These are phyloP conservation scores for Heliocidaris erythrogramma DNA, from an alignment of 35 echinoderm and acorn worm genomes.

Conservation along the genomic window DNA sequence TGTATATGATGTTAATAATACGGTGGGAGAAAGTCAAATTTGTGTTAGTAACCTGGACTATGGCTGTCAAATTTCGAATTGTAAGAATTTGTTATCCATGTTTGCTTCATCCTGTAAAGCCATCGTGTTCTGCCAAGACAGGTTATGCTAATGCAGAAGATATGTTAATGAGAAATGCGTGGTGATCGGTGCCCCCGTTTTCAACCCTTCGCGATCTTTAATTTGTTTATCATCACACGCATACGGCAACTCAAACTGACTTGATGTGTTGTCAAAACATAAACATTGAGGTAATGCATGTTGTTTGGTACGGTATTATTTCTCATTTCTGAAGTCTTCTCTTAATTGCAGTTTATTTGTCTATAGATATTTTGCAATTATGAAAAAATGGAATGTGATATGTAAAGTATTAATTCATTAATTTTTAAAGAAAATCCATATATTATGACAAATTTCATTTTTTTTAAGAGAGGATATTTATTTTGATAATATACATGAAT, in stretches of 20 bases:
- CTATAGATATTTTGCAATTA: no score
- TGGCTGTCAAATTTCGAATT: not conserved
- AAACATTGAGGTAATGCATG: not conserved
- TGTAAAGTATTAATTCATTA: no score
- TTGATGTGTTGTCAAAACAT: not conserved
- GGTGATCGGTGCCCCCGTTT: not conserved
- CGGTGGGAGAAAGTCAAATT: not conserved
- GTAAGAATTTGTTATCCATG: not conserved
- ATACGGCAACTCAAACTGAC: not conserved
- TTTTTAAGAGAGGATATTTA: no score
- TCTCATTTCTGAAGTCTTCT: no score
- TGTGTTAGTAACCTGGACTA: slow-evolving; percentile 10
- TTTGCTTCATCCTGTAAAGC: not conserved
- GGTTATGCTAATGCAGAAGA: not conserved
- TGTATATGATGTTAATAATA: not conserved
- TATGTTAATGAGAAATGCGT: slow-evolving; percentile 2
- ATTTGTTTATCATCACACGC: slow-evolving; percentile 4
- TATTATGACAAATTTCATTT: no score
- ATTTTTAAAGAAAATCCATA: no score
- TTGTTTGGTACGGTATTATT: no score
- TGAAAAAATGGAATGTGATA: no score
- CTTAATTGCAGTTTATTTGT: no score
- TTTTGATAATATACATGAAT: no score
- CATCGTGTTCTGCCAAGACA: not conserved
- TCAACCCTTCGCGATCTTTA: not conserved